A percentile compares a stretch with the other conserved stretches of the same genome.
Evolutionary conservation across 2,888 invertebrate genomes (phyloP).

Genomic region (Amorpha juglandis): DNA sequence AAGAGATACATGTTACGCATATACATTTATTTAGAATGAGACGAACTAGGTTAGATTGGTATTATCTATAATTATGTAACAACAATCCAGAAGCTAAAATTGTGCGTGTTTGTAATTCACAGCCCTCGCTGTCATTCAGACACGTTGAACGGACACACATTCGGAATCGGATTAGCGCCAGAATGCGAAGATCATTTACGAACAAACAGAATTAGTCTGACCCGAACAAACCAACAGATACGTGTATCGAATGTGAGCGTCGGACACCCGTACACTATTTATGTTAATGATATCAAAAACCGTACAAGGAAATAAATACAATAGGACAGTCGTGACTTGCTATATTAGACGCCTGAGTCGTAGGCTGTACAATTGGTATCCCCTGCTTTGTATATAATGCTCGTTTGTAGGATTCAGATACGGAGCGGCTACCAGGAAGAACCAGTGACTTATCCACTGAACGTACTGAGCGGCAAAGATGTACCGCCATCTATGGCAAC

Average conservation of each 20-base stretch:
- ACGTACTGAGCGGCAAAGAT: slow-evolving; percentile 64
- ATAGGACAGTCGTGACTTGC: slow-evolving; percentile 80
- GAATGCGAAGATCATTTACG: slow-evolving; percentile 53
- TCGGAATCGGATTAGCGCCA: slow-evolving; percentile 57
- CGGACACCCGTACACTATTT: slow-evolving; percentile 69
- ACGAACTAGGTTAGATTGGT: neutral
- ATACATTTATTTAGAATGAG: neutral
- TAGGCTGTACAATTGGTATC: slow-evolving; percentile 72
- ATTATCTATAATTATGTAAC: neutral
- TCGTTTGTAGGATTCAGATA: slow-evolving; percentile 77
- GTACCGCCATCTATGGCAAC: slow-evolving; percentile 67
- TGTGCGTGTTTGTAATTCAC: slow-evolving; percentile 40
- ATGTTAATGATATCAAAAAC: slow-evolving; percentile 81
- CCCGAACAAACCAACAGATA: slow-evolving; percentile 61
- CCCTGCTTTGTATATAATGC: slow-evolving; percentile 79
- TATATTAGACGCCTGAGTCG: slow-evolving; percentile 75
- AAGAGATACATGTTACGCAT: neutral
- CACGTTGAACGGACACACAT: slow-evolving; percentile 43
- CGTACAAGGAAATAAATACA: slow-evolving; percentile 81
- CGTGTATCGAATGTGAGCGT: slow-evolving; percentile 73
- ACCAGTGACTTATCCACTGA: slow-evolving; percentile 71
- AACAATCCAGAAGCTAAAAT: neutral
- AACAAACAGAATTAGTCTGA: slow-evolving; percentile 50
- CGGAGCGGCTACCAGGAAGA: slow-evolving; percentile 72
- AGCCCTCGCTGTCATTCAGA: slow-evolving; percentile 35